Base-by-base conservation (phyloP, 2,113 vertebrate genomes). In the Oncorhynchus kisutch region DNA sequence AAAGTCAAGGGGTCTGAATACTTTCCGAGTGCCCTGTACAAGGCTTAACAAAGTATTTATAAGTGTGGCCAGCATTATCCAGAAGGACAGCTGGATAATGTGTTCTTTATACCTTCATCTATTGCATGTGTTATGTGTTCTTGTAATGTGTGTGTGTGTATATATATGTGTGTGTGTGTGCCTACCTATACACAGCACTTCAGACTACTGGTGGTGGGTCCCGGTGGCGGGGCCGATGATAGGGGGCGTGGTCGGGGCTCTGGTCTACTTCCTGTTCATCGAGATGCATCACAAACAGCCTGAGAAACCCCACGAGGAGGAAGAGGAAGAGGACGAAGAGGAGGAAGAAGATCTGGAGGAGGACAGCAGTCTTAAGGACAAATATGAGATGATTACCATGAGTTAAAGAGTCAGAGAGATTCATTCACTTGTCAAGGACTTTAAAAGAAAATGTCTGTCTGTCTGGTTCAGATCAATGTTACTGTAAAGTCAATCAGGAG, bases 131-230 rank as follows among this genome's bases (percentile, higher is more conserved):
- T 70, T 31, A 20, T 39, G 67, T 70, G 14, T 45, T 9, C 11
- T 27, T 59, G 27, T 22, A 29, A 22, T 45, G n/a, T 68, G 27
- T 27, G 27, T 59, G n/a, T 24, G 8, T 64, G 22, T 6, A 4
- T 25, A 0, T 65, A 5, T 70, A 1, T 24, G n/a, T 68, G 14
- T 39, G 27, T 48, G 71, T n/a, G 54, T 22, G 20, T 62, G 13
- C n/a, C 1, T 24, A 16, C 22, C 54, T 82, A 1, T 87, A 86
- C 16, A 8, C 93, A 99, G 97, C 80, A 95, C 92, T 68, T 96
- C 94, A 68, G 92, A 93, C 81, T 73, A 96, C 83, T 99, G 96
- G 94, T 99, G 97, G 97, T 99, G 97, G 97, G 91, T 99, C 67
- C 97, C 97, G 0, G 86, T 96, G 29, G 93, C 95, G 3, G 97